These are phyloP conservation scores for Lontra canadensis DNA, from an alignment of 2,113 vertebrate species.

Conservation along the genomic window DNA sequence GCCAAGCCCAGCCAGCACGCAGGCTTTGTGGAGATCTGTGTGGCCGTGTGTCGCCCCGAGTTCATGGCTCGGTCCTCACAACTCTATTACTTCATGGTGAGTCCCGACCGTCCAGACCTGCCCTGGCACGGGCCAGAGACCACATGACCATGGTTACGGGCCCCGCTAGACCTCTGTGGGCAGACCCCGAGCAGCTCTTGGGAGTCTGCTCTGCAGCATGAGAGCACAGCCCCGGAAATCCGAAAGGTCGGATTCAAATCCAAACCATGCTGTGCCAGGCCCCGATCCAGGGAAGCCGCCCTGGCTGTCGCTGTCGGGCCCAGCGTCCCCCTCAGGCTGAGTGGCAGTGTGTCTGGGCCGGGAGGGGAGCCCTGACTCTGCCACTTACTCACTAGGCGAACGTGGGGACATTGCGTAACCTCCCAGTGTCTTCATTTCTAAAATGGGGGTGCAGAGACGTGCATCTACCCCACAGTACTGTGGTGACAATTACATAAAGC, in stretches of 20 bases:
- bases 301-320: neutral
- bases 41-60: constrained; percentile 92
- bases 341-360: neutral
- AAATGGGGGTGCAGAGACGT: neutral
- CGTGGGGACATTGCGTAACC: neutral
- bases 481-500: neutral
- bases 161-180: neutral
- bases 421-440: neutral
- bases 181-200: neutral
- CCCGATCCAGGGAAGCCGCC: neutral
- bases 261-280: neutral
- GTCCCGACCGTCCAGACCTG: constrained; percentile 61
- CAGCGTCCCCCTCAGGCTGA: neutral
- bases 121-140: rapidly evolving
- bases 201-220: rapidly evolving
- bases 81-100: constrained; percentile 99
- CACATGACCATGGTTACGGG: neutral
- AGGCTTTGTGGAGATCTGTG: constrained; percentile 95
- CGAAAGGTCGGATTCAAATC: neutral
- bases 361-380: neutral
- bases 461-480: neutral
- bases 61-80: constrained; percentile 96
- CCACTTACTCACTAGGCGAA: neutral
- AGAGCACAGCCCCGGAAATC: neutral
- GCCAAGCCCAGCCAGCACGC: constrained; percentile 96